Conservation (phyloP, 1,140 invertebrate genomes). For the Formica exsecta region DNA sequence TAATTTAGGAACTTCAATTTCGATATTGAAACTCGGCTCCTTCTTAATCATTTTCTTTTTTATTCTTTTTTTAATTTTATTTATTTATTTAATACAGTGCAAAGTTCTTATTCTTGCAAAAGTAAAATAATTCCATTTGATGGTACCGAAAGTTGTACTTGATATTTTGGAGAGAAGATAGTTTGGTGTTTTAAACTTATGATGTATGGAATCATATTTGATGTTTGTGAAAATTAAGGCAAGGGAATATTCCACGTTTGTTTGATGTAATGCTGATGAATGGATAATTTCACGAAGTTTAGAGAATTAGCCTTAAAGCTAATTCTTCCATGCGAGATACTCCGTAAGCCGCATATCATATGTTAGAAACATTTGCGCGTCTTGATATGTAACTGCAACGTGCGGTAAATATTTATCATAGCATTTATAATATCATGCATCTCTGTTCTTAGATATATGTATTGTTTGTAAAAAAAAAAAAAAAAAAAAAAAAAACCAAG, state of each 20-base stretch:
- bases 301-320: slow-evolving; percentile 29
- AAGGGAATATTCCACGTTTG: slow-evolving; percentile 36
- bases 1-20: neutral
- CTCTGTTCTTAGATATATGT: neutral
- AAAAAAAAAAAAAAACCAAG: neutral
- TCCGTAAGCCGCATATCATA: neutral
- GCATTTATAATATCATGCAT: neutral
- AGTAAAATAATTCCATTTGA: neutral
- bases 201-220: slow-evolving; percentile 46
- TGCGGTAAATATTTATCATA: neutral
- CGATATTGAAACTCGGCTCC: neutral
- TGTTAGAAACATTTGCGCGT: slow-evolving; percentile 13
- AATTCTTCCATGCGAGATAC: slow-evolving; percentile 44
- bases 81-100: neutral
- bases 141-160: neutral
- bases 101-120: neutral
- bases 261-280: slow-evolving; percentile 52
- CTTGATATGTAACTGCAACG: slow-evolving; percentile 1
- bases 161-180: slow-evolving; percentile 1
- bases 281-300: slow-evolving; percentile 48
- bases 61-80: neutral
- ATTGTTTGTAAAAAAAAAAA: neutral
- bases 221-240: slow-evolving; percentile 49
- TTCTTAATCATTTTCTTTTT: neutral
- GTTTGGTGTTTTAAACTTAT: slow-evolving; percentile 37